These are phyloP conservation scores for Atrina japonica DNA, from an alignment of 2,888 invertebrate species.

Conservation along the genomic window DNA sequence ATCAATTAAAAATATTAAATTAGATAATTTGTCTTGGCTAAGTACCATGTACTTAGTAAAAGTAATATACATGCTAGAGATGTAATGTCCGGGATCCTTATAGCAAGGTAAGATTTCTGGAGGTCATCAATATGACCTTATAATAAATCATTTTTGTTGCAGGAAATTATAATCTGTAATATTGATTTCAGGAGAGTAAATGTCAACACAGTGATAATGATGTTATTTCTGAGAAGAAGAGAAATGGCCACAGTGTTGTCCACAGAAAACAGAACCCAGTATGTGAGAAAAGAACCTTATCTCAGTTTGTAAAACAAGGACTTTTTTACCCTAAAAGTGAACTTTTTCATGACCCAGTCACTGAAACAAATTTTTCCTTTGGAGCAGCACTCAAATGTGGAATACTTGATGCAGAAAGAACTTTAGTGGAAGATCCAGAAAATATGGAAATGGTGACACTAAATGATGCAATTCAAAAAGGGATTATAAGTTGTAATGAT, in stretches of 20 bases:
- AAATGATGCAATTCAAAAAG: constrained; percentile 68
- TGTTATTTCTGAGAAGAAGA: no score
- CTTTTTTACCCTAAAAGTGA: constrained; percentile 79
- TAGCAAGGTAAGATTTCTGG: no score
- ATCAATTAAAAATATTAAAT: no score
- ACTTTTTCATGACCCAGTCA: constrained; percentile 68
- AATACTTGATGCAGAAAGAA: constrained; percentile 65
- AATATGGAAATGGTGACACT: constrained; percentile 62
- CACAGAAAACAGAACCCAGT: not conserved
- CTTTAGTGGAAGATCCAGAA: constrained; percentile 37
- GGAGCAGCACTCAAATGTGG: constrained; percentile 84
- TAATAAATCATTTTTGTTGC: constrained; percentile 1
- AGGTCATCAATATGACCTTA: no score
- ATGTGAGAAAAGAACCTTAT: constrained; percentile 26
- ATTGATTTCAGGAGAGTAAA: constrained; percentile 8
- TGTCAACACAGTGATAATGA: not conserved
- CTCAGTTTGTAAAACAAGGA: constrained; percentile 67
- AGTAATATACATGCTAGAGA: no score
- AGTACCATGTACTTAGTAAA: no score
- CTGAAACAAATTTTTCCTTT: constrained; percentile 84
- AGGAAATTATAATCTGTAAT: constrained; percentile 21
- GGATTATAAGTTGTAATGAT: constrained; percentile 50
- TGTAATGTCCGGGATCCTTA: no score
- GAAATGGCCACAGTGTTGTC: not conserved
- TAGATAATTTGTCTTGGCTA: no score